Base-by-base conservation (phyloP, 2,113 vertebrate genomes). In the Amia ocellicauda region DNA sequence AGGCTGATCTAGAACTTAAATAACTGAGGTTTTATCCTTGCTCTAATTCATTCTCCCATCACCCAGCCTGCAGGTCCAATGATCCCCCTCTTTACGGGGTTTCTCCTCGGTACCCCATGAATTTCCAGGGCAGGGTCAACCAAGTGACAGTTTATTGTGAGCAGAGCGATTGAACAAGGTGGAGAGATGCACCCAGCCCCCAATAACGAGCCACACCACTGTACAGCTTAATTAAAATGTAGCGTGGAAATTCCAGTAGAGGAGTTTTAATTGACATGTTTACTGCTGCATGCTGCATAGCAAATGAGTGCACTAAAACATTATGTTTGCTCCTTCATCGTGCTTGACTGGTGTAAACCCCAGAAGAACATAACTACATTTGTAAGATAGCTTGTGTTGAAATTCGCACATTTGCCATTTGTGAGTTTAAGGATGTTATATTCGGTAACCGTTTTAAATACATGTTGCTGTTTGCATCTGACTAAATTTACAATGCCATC, bases 141-240 rank as follows among this genome's bases (percentile, higher is more conserved):
- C 36, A 53, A 76, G 29, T 29, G 3, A 29, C 63, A 69, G 23
- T 60, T 71, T 57, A 60, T 63, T 76, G 65, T 62, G 64, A 51
- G 7, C 43, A 60, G 24, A 19, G 58, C 69, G 70, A 41, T 24
- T 66, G 40, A 78, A 36, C 63, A 64, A 24, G 51, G 8, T 23
- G 22, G 51, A 43, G 19, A n/a, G 17, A 64, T 49, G 62, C 66
- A 73, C n/a, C 64, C 17, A 67, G 43, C 64, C 69, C 67, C 28
- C 75, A 58, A 63, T 76, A 78, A 40, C n/a, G 72, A 76, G 64
- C 13, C 9, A 59, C 64, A 74, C 67, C 16, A 59, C 69, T 72
- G 65, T 68, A 36, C 11, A 60, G 19, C 70, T 84, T 73, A 81
- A 72, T 57, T 82, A 66, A 75, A 83, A 64, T 56, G 61, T 62